Base-by-base conservation (phyloP, 2,113 vertebrate species). In the Oreochromis niloticus region DNA sequence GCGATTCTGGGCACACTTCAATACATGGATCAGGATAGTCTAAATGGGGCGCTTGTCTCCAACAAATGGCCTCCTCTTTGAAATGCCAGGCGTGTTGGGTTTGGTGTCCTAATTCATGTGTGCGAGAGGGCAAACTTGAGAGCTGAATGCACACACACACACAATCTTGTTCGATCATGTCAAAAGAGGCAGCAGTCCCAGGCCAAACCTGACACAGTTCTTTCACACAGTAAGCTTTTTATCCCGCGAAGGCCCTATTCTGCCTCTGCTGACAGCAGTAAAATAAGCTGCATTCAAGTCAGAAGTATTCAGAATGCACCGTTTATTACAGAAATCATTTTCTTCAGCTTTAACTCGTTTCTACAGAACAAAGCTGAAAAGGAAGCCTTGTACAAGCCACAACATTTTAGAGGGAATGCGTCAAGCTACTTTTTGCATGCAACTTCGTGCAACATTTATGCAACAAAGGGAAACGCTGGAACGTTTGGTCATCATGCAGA, bases 131-230 rank as follows among this genome's bases (percentile, higher is more conserved):
- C 83, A 82, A 86, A 91, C 61, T 11, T 50, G 32, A 85, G 80
- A 80, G 55, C 46, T 61, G 39, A 63, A 34, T 68, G 32, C 83
- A 54, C 46, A 75, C 43, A 48, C 63, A 61, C 66, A 82, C 81
- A 81, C 48, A 66, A 81, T 91, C 94, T 80, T 92, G 93, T 93
- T 90, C 75, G 92, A 93, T 95, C 93, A 91, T 88, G 94, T 93
- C 89, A 89, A 66, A 90, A 59, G 82, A 91, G 82, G 81, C 87
- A 86, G 63, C 68, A 73, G 89, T 86, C 81, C 56, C 66, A 52
- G 86, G 90, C 85, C 84, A 81, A 83, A 89, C 73, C 87, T 86
- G 92, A 90, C 90, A 90, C 90, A 83, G 81, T 87, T 91, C 55
- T 86, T 85, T 89, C 83, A 85, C 85, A 91, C 85, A 91, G 80